A percentile compares a stretch with the other conserved stretches of the same genome.
Conservation (phyloP, 2,797 vertebrate genomes). For the Typhlichthys eigenmanni region DNA sequence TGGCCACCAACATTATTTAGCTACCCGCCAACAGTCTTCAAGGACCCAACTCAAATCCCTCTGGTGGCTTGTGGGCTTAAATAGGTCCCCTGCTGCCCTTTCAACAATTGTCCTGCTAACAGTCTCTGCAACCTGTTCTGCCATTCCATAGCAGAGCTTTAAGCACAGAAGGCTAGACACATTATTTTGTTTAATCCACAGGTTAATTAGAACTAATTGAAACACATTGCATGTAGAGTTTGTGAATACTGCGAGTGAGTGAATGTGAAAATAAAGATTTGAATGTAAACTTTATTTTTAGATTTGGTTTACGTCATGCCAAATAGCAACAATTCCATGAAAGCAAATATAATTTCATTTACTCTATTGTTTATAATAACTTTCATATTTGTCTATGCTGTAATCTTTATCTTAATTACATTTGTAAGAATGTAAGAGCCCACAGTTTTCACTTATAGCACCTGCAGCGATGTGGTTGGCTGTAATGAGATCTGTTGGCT, state of each 20-base stretch:
- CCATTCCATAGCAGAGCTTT: background rate
- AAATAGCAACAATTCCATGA: no score
- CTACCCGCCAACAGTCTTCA: conserved; percentile 6
- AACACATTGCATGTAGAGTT: no score
- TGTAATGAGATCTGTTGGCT: conserved; percentile 53
- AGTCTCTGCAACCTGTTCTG: conserved; percentile 44
- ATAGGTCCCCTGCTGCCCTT: conserved; percentile 68
- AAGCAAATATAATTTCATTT: background rate
- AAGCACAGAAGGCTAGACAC: no score
- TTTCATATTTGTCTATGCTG: background rate
- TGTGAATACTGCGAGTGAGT: no score
- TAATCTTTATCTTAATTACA: conserved; percentile 36
- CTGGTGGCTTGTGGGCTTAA: conserved; percentile 59
- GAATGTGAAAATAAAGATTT: no score
- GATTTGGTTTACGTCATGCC: no score
- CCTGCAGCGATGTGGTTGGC: conserved; percentile 59
- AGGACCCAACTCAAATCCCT: conserved; percentile 45
- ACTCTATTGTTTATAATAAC: background rate
- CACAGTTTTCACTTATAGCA: conserved; percentile 43
- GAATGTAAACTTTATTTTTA: no score
- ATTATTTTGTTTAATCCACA: no score
- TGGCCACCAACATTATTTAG: conserved; percentile 57
- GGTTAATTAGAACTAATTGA: no score
- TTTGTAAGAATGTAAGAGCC: conserved; percentile 30
- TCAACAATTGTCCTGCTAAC: conserved; percentile 69